Percentiles rank a stretch among this genome's conserved stretches.
Evolutionary conservation across 2,888 invertebrate species (phyloP).

Genomic region (Dynastes grantii): DNA sequence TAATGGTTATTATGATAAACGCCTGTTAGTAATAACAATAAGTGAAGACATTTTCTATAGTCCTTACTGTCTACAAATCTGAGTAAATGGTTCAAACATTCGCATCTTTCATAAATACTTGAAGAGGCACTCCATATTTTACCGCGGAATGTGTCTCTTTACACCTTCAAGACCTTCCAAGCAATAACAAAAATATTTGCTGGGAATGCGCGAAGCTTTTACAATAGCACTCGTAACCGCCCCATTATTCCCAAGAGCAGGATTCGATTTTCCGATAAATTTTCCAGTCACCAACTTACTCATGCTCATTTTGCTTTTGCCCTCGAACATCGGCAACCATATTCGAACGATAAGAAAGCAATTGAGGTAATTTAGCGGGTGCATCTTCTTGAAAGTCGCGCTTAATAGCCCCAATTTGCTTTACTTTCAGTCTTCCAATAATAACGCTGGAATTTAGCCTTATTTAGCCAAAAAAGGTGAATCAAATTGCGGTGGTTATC

Average conservation of each 20-base stretch:
- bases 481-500: background rate
- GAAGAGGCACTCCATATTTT: too few relatives aligned
- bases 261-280: conserved; percentile 17
- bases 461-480: conserved; percentile 14
- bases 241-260: background rate
- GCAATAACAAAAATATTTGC: too few relatives aligned
- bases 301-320: background rate
- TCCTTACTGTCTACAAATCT: too few relatives aligned
- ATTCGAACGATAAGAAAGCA: conserved; percentile 32
- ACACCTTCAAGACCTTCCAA: too few relatives aligned
- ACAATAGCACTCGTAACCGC: background rate
- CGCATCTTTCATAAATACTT: too few relatives aligned
- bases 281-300: background rate
- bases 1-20: too few relatives aligned
- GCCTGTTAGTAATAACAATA: too few relatives aligned
- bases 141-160: too few relatives aligned
- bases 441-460: conserved; percentile 4
- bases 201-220: background rate
- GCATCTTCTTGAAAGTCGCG: conserved; percentile 8
- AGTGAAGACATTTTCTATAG: too few relatives aligned
- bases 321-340: conserved; percentile 14
- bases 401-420: conserved; percentile 36
- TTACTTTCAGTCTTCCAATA: background rate
- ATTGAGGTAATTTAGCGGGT: conserved; percentile 31
- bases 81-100: too few relatives aligned